phyloP scores from a whole-genome alignment of 2,113 vertebrate species.

The Trogon surrucura region DNA sequence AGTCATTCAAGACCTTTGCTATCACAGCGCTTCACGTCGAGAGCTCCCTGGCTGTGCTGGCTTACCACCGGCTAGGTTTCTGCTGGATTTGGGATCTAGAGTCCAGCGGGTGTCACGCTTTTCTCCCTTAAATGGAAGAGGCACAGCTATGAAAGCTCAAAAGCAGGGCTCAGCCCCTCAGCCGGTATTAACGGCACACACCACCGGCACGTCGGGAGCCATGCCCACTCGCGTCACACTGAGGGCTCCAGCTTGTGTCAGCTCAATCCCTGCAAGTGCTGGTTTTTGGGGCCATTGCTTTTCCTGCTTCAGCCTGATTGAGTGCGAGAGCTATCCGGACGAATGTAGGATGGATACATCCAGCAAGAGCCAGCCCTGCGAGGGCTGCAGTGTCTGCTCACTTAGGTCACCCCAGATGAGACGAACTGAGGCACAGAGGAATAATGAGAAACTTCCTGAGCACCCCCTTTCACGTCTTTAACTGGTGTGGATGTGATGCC shows the following conservation, averaged over 20 bases:
- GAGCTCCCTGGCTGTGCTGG: neutral
- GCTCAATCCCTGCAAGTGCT: neutral
- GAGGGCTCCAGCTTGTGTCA: neutral
- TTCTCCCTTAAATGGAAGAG: slow-evolving; percentile 24
- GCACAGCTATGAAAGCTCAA: neutral
- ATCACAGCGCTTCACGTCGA: neutral
- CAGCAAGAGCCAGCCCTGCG: neutral
- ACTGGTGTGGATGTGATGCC: neutral
- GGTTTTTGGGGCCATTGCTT: neutral
- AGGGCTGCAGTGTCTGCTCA: neutral
- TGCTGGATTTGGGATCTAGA: neutral
- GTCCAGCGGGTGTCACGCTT: neutral
- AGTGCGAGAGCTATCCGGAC: neutral
- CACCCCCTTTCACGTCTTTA: neutral
- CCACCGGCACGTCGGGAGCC: rapidly evolving
- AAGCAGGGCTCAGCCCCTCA: neutral
- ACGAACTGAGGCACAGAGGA: neutral
- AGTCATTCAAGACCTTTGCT: slow-evolving; percentile 37
- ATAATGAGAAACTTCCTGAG: neutral
- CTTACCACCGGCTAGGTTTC: neutral
- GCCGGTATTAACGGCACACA: neutral
- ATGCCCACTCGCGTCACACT: neutral
- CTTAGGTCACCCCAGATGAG: neutral
- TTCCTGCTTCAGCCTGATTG: neutral
- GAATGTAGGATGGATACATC: neutral